A percentile compares a stretch with the other conserved stretches of the same genome.
These are phyloP conservation scores for Turnix velox DNA, from an alignment of 2,113 vertebrate species.

Conservation along the genomic window DNA sequence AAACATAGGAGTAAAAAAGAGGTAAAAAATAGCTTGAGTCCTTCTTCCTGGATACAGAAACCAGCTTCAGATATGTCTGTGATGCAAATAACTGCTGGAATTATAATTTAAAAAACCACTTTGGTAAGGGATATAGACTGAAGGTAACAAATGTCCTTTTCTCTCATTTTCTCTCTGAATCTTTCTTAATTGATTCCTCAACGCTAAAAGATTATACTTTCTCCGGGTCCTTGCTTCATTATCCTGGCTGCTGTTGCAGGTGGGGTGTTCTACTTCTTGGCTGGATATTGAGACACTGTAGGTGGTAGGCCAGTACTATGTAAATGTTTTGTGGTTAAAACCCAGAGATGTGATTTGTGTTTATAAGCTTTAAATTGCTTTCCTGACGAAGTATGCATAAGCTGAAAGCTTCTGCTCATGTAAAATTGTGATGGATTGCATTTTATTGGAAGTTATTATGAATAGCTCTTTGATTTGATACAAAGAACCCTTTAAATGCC, in stretches of 20 bases:
- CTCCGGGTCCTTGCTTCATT: background rate
- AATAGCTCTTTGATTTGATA: conserved; percentile 48
- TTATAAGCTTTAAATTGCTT: conserved; percentile 61
- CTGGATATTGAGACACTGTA: background rate
- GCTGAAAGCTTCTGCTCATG: conserved; percentile 44
- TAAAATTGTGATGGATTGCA: conserved; percentile 28
- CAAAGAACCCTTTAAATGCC: conserved; percentile 24
- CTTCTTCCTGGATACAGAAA: background rate
- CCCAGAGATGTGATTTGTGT: conserved; percentile 50
- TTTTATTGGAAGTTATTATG: conserved; percentile 41
- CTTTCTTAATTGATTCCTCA: background rate
- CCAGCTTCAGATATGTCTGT: background rate
- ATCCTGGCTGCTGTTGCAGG: background rate
- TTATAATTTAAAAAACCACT: background rate
- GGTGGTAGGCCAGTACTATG: conserved; percentile 1
- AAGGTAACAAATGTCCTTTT: background rate
- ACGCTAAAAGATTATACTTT: background rate
- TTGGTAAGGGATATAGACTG: background rate
- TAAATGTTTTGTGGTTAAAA: conserved; percentile 52
- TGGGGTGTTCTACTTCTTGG: background rate
- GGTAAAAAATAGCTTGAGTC: background rate
- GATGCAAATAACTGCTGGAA: background rate
- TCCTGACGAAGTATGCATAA: conserved; percentile 37
- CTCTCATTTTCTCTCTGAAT: background rate
- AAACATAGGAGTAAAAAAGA: fast-evolving